Percentiles rank a stretch among this genome's conserved stretches.
These are phyloP conservation scores for Tetropium fuscum DNA, from an alignment of 2,888 invertebrate species.

Conservation along the genomic window DNA sequence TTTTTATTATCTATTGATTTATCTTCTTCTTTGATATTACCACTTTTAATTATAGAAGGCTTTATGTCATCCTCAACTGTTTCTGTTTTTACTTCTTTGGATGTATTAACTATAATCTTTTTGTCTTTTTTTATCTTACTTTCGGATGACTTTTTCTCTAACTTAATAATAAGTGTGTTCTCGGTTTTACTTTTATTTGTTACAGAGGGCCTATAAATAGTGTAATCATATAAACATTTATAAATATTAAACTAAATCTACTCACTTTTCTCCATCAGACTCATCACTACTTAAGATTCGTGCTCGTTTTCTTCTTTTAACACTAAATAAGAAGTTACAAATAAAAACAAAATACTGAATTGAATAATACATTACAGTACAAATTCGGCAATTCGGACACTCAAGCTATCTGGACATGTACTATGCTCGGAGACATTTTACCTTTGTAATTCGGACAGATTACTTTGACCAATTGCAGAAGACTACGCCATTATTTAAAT, in stretches of 20 bases:
- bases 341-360: not conserved
- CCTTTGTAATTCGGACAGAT: no score
- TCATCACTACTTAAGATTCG: conserved; percentile 46
- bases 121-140: not conserved
- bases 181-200: not conserved
- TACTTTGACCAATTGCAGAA: no score
- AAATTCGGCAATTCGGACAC: no score
- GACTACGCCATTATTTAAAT: no score
- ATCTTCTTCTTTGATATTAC: conserved; percentile 10
- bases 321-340: not conserved
- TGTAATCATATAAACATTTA: not conserved
- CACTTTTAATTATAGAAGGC: not conserved
- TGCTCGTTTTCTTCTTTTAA: conserved; percentile 32
- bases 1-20: conserved; percentile 23
- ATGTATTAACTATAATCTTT: conserved; percentile 4
- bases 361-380: no score
- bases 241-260: not conserved
- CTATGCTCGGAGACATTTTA: no score
- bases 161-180: no score
- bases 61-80: conserved; percentile 8
- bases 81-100: conserved; percentile 9
- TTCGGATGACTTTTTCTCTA: conserved; percentile 2
- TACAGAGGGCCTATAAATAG: not conserved
- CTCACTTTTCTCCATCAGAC: conserved; percentile 41
- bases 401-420: no score